A percentile compares a stretch with the other conserved stretches of the same genome.
Conservation (phyloP, 2,797 vertebrate species). For the Halcyon leucocephala region DNA sequence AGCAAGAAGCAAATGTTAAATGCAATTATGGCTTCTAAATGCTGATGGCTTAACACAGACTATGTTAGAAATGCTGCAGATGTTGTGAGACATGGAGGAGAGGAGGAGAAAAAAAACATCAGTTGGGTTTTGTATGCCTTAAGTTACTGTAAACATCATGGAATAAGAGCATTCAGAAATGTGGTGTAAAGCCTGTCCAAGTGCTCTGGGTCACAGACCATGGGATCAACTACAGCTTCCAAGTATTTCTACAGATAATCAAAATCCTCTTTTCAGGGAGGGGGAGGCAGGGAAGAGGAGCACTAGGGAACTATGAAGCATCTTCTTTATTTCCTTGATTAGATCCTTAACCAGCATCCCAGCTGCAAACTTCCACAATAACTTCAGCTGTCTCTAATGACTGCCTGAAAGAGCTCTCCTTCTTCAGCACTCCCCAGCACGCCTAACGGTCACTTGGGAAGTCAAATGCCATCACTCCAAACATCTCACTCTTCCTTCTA, state of each 20-base stretch:
- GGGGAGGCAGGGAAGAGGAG: not conserved
- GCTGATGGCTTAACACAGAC: not conserved
- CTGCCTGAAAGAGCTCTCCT: not conserved
- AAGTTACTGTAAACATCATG: not conserved
- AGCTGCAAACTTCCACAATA: not conserved
- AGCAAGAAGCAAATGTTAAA: not conserved
- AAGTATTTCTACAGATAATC: not conserved
- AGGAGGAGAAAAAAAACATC: not conserved
- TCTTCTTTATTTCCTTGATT: not conserved
- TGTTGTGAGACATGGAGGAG: not conserved
- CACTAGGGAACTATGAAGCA: not conserved
- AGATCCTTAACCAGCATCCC: not conserved
- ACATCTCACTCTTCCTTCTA: not conserved
- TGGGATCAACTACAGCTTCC: not conserved
- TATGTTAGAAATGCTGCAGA: conserved; percentile 12
- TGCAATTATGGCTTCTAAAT: conserved; percentile 18
- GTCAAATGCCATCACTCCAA: not conserved
- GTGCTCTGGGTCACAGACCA: not conserved
- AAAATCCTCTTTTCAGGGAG: not conserved
- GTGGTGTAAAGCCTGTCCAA: not conserved
- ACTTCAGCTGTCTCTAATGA: not conserved
- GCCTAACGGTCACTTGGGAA: not conserved
- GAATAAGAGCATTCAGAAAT: not conserved
- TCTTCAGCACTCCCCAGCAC: not conserved
- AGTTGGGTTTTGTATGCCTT: not conserved